Evolutionary conservation across 2,888 invertebrate species (phyloP).

Genomic region (Syritta pipiens): DNA sequence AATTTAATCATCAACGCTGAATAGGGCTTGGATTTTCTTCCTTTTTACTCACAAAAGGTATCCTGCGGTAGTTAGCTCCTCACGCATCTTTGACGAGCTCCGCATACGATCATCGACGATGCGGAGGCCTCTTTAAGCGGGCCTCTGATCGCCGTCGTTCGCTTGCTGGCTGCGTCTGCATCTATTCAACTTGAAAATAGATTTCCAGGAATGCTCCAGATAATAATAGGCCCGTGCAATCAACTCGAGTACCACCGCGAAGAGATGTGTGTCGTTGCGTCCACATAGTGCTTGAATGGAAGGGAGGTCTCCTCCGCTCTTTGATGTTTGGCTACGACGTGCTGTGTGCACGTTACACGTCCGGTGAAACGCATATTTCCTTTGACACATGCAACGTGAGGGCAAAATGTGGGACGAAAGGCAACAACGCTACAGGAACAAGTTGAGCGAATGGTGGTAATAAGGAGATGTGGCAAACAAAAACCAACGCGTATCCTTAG

Average conservation of each 20-base stretch:
- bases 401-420: slow-evolving; percentile 36
- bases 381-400: slow-evolving; percentile 65
- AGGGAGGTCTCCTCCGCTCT: slow-evolving; percentile 23
- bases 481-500: slow-evolving; percentile 15
- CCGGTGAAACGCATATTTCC: slow-evolving; percentile 57
- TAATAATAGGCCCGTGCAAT: slow-evolving; percentile 64
- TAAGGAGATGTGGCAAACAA: slow-evolving; percentile 41
- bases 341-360: slow-evolving; percentile 41
- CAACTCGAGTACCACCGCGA: slow-evolving; percentile 51
- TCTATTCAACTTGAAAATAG: slow-evolving; percentile 68
- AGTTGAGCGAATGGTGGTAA: slow-evolving; percentile 11
- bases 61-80: slow-evolving; percentile 47
- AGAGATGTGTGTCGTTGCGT: slow-evolving; percentile 28
- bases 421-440: slow-evolving; percentile 1
- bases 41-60: neutral
- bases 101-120: slow-evolving; percentile 28
- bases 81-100: slow-evolving; percentile 59
- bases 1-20: slow-evolving; percentile 72
- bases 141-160: too few species aligned
- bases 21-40: slow-evolving; percentile 46
- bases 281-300: slow-evolving; percentile 30
- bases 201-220: slow-evolving; percentile 68
- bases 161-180: slow-evolving; percentile 8
- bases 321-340: slow-evolving; percentile 53
- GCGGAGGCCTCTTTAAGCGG: slow-evolving; percentile 39